Evolutionary conservation across 2,113 vertebrate species (phyloP), one percentile per base, ranked within the genome.

Genomic region (Pseudorectes ferrugineus): DNA sequence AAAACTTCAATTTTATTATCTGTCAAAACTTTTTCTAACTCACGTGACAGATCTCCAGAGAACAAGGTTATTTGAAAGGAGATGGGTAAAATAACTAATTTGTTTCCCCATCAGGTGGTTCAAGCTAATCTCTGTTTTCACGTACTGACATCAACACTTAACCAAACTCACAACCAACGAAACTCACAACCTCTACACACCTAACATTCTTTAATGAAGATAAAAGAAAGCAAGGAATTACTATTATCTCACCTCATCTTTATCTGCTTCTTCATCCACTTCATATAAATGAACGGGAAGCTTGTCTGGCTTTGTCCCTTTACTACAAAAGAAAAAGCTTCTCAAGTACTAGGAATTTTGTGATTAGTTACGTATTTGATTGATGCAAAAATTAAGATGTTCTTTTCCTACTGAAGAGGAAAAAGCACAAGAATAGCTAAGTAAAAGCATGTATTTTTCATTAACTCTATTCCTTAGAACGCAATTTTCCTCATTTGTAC

Each of bases 211-310:
- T 62, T 33, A 66, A 54, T 28, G 38, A 94, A 88, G 75, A 10
- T 7, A 51, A n/a, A 2, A 95, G 22, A 62, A 85, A 81, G 31
- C 29, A 92, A 91, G 51, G 24, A 38, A 88, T 71, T 46, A 58
- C 16, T 68, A 55, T 75, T 48, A 42, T 81, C 98, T 98, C 61
- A 99, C 99, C 99, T 99, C 99, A 52, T 99, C 99, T 98, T 99
- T 99, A 97, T 99, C 99, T 12, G 98, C 99, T 73, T 99, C 99
- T 97, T 99, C 99, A 82, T 99, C 99, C 93, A 99, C 99, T 97
- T 99, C 99, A 93, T 99, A 99, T 46, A 99, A 98, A 74, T 99
- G 99, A 95, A 98, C 98, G 3, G 99, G 98, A 96, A 99, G 98
- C 95, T 99, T 99, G 76, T 99, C 99, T 23, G 98, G 97, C 93